These are phyloP conservation scores for Globodera rostochiensis DNA, from an alignment of 1,140 invertebrate genomes.

Conservation along the genomic window DNA sequence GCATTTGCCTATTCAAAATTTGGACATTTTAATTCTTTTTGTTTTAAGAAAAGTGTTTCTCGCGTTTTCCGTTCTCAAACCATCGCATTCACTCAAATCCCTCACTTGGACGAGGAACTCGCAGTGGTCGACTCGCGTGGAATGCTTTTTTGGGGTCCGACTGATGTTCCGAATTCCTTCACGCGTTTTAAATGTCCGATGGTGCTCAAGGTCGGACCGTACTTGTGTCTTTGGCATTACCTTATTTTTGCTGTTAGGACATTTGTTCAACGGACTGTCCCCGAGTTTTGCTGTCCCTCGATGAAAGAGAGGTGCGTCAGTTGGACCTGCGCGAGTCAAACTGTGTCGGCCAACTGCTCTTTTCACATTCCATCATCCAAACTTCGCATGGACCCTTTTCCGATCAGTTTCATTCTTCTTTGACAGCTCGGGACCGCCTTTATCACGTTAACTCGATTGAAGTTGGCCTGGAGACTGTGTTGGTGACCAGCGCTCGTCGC, in stretches of 20 bases:
- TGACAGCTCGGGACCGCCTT: neutral
- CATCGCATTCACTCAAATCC: constrained; percentile 29
- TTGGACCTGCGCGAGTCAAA: constrained; percentile 27
- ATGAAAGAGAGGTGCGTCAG: neutral
- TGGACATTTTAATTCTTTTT: neutral
- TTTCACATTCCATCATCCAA: constrained; percentile 13
- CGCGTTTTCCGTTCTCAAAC: constrained; percentile 15
- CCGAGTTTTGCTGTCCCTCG: constrained; percentile 18
- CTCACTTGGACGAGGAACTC: constrained; percentile 23
- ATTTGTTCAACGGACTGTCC: constrained; percentile 35
- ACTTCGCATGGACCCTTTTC: neutral
- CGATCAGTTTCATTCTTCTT: neutral
- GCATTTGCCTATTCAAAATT: neutral
- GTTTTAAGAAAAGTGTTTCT: constrained; percentile 8
- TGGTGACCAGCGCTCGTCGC: constrained; percentile 22
- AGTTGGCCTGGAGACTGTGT: constrained; percentile 18
- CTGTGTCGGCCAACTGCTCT: constrained; percentile 18
- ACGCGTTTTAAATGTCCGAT: constrained; percentile 6
- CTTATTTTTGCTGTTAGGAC: constrained; percentile 14
- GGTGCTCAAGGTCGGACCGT: neutral
- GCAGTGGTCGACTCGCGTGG: constrained; percentile 25
- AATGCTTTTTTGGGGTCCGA: constrained; percentile 25
- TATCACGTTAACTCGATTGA: constrained; percentile 7
- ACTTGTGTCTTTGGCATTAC: neutral
- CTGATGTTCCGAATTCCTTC: neutral